These are phyloP conservation scores for Cynoglossus semilaevis DNA, from an alignment of 2,113 vertebrate species.

Conservation along the genomic window DNA sequence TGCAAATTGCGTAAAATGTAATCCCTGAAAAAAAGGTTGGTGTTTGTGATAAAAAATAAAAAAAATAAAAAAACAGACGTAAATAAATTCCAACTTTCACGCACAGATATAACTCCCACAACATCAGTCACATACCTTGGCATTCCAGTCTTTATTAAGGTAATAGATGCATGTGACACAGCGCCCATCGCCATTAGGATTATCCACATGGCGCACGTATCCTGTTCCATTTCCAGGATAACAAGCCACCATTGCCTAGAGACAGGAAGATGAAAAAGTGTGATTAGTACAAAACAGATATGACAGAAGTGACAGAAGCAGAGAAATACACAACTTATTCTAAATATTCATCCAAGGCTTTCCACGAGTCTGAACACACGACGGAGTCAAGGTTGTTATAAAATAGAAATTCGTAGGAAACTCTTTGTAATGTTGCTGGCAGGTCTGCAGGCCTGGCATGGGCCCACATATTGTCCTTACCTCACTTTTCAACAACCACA, in stretches of 20 bases:
- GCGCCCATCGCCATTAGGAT: constrained; percentile 92
- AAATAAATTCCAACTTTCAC: neutral
- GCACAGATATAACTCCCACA: constrained; percentile 1
- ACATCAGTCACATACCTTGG: constrained; percentile 82
- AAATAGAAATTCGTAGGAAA: neutral
- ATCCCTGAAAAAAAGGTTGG: too few species aligned
- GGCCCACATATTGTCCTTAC: neutral
- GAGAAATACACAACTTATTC: neutral
- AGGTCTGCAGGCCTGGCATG: constrained; percentile 14
- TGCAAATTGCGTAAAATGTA: too few species aligned
- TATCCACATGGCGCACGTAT: constrained; percentile 95
- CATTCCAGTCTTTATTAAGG: constrained; percentile 96
- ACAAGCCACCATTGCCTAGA: constrained; percentile 95
- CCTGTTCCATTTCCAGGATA: constrained; percentile 94
- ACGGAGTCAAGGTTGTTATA: neutral
- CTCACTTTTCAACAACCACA: constrained; percentile 38
- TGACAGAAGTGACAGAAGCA: neutral
- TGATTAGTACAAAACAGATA: constrained; percentile 33
- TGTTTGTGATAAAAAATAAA: constrained; percentile 5
- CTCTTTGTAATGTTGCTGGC: neutral
- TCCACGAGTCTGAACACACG: neutral
- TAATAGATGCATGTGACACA: constrained; percentile 99
- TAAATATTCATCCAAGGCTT: neutral
- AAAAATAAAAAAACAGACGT: neutral
- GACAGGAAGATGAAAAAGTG: constrained; percentile 44